Percentiles rank a stretch among this genome's conserved stretches.
phyloP scores from a whole-genome alignment of 2,888 invertebrate species.

The Blastobasis adustella region DNA sequence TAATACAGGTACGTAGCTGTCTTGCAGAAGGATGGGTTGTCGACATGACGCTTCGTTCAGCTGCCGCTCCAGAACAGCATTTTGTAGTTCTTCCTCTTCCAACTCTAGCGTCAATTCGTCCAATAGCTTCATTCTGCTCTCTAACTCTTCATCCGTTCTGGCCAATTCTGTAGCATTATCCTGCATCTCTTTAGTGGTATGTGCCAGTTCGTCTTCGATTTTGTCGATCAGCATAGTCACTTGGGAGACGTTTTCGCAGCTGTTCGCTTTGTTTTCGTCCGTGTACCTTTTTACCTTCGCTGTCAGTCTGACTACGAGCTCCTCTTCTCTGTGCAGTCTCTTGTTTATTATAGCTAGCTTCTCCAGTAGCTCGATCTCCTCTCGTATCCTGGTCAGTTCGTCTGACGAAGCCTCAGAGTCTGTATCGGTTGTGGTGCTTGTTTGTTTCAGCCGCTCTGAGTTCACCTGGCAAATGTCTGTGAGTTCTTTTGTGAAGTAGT shows the following conservation, averaged over 20 bases:
- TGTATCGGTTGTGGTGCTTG: slow-evolving; percentile 60
- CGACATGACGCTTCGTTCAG: slow-evolving; percentile 61
- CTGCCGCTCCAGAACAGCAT: slow-evolving; percentile 62
- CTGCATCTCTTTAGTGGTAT: slow-evolving; percentile 70
- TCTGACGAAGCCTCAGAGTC: slow-evolving; percentile 68
- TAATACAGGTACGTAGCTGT: slow-evolving; percentile 62
- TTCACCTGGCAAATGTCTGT: slow-evolving; percentile 71
- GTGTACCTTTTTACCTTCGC: slow-evolving; percentile 77
- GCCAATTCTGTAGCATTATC: slow-evolving; percentile 65
- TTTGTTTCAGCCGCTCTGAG: slow-evolving; percentile 59
- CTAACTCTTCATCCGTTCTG: slow-evolving; percentile 67
- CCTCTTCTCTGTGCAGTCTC: slow-evolving; percentile 82
- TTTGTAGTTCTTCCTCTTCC: slow-evolving; percentile 66
- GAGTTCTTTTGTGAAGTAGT: slow-evolving; percentile 71
- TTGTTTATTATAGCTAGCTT: slow-evolving; percentile 83
- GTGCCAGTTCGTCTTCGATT: slow-evolving; percentile 68
- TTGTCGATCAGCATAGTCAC: slow-evolving; percentile 63
- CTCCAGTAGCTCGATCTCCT: slow-evolving; percentile 83
- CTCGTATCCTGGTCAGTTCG: slow-evolving; percentile 73
- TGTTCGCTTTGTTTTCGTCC: slow-evolving; percentile 66
- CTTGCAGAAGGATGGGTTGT: slow-evolving; percentile 61
- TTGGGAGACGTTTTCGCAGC: slow-evolving; percentile 65
- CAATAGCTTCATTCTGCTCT: slow-evolving; percentile 67
- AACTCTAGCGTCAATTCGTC: slow-evolving; percentile 71
- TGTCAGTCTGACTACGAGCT: slow-evolving; percentile 79